Conservation (phyloP, 2,797 vertebrate species). For the Labeo calbasu region DNA sequence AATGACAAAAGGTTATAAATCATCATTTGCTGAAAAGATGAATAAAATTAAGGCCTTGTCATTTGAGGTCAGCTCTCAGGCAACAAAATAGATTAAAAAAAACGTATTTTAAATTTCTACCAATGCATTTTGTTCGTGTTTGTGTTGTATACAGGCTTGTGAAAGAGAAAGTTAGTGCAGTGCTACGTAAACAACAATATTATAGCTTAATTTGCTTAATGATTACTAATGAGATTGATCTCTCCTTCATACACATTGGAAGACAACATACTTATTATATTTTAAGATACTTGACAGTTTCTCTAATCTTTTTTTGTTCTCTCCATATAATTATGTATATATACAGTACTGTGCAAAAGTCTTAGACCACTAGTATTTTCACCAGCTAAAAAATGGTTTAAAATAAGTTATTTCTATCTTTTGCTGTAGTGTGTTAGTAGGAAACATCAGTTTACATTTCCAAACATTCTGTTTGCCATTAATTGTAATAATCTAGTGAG, state of each 20-base stretch:
- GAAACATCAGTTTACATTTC: too few species aligned
- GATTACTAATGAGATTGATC: neutral
- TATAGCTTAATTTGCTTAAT: neutral
- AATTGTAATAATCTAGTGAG: too few species aligned
- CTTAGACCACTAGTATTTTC: too few species aligned
- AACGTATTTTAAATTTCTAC: neutral
- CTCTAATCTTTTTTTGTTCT: neutral
- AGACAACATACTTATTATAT: neutral
- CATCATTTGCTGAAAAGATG: neutral
- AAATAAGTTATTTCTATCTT: too few species aligned
- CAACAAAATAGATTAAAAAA: neutral
- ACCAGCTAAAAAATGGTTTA: too few species aligned
- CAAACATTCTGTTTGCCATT: too few species aligned
- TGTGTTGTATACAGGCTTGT: neutral
- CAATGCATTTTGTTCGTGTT: neutral
- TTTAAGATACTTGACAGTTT: neutral
- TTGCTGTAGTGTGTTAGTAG: too few species aligned
- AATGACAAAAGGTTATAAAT: constrained; percentile 14
- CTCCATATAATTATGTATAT: too few species aligned
- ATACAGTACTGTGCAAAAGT: too few species aligned
- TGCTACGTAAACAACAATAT: neutral
- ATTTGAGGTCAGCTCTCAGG: neutral
- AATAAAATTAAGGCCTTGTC: neutral
- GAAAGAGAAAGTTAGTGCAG: neutral
- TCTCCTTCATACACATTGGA: neutral